These are phyloP conservation scores for Drosophila subquinaria DNA, from an alignment of 2,888 invertebrate genomes.

Conservation along the genomic window DNA sequence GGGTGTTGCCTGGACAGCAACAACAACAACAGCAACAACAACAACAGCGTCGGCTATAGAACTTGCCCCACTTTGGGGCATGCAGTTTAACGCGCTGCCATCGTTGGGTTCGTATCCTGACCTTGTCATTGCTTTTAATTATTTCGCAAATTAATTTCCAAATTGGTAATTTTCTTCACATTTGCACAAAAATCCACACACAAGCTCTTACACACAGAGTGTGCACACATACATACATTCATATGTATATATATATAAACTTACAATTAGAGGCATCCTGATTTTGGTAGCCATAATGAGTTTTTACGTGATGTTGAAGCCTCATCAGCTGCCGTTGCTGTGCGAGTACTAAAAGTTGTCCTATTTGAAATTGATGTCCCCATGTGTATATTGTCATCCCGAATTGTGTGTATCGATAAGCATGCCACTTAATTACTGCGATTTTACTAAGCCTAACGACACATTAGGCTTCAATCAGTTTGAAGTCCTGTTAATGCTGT, in stretches of 20 bases:
- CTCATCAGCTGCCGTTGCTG: slow-evolving; percentile 14
- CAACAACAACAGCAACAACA: slow-evolving; percentile 5
- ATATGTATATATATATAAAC: background rate
- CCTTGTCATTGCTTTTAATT: slow-evolving; percentile 73
- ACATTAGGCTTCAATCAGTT: slow-evolving; percentile 11
- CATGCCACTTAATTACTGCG: slow-evolving; percentile 49
- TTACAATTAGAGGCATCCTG: background rate
- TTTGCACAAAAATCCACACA: slow-evolving; percentile 48
- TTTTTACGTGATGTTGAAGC: slow-evolving; percentile 51
- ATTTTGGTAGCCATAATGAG: slow-evolving; percentile 55
- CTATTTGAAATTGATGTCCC: slow-evolving; percentile 42
- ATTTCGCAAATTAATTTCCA: slow-evolving; percentile 81
- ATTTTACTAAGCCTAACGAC: slow-evolving; percentile 39
- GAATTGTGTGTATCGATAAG: slow-evolving; percentile 41
- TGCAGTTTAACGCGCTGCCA: slow-evolving; percentile 57
- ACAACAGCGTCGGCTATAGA: background rate
- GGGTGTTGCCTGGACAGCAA: slow-evolving; percentile 54
- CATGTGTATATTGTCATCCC: slow-evolving; percentile 32
- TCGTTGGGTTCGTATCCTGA: slow-evolving; percentile 34
- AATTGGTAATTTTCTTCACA: slow-evolving; percentile 79
- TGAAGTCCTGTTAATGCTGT: slow-evolving; percentile 4
- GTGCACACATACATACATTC: background rate
- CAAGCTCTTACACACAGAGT: slow-evolving; percentile 14
- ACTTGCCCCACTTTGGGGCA: slow-evolving; percentile 11
- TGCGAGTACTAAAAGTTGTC: slow-evolving; percentile 47